Evolutionary conservation across 2,888 invertebrate species (phyloP).

Genomic region (Therioaphis trifolii): DNA sequence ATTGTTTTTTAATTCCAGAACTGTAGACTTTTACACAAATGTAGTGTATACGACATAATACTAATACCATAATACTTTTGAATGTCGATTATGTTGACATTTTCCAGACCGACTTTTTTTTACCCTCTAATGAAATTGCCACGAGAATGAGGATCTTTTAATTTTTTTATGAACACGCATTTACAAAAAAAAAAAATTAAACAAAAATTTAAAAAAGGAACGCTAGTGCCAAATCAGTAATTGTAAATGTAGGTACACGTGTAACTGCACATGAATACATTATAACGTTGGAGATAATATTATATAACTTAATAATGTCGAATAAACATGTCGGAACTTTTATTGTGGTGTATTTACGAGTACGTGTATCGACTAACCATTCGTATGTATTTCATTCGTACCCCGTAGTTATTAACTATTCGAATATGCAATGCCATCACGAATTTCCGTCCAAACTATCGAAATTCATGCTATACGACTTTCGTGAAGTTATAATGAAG

Average conservation of each 20-base stretch:
- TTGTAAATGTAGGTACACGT: too few relatives aligned
- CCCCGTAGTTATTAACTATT: too few relatives aligned
- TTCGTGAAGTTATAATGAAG: not conserved
- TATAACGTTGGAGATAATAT: too few relatives aligned
- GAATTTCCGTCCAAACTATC: not conserved
- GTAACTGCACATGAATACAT: too few relatives aligned
- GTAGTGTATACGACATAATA: not conserved
- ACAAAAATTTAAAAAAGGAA: too few relatives aligned
- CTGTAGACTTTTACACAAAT: not conserved
- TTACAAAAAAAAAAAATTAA: too few relatives aligned
- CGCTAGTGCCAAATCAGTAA: too few relatives aligned
- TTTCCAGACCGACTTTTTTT: not conserved
- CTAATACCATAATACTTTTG: not conserved
- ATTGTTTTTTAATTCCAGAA: constrained; percentile 6
- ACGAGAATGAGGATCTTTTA: not conserved
- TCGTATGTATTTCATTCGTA: too few relatives aligned
- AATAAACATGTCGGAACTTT: too few relatives aligned
- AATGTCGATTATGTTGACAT: not conserved
- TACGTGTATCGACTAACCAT: too few relatives aligned
- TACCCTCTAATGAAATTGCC: not conserved
- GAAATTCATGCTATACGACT: not conserved
- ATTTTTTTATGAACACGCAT: not conserved
- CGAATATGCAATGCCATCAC: not conserved
- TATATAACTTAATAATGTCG: too few relatives aligned
- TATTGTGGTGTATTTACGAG: too few relatives aligned